Evolutionary conservation across 2,797 vertebrate species (phyloP), one percentile per base, ranked within the genome.

Genomic region (Huso huso): DNA sequence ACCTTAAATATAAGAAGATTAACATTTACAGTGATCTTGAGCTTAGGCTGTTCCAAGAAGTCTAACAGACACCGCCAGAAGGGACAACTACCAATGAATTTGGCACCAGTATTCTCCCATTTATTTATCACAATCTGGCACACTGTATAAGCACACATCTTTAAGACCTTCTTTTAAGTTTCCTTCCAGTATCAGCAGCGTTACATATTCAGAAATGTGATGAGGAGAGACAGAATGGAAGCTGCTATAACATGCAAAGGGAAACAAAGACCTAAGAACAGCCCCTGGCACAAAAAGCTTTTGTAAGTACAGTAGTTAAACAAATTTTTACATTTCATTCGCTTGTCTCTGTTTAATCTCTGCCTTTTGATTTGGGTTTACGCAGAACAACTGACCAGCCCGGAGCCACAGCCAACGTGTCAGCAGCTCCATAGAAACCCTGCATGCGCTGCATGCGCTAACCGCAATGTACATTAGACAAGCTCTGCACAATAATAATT

Each of bases 1-100:
- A 97, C 93, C 91, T 93, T 92, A 93, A 94, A 90, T 93, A 94
- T 91, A 94, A 96, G 92, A 90, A 96, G 95, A 96, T 99, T 97
- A 97, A 92, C 92, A 90, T 92, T 94, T 93, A 92, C 90, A 91
- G 88, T 89, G 92, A 93, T 95, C 92, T 91, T 85, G 84, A 90
- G 90, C 86, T 93, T 88, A 90, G 90, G 85, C 86, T 92, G 79
- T 86, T 88, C 88, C 86, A 89, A 90, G 86, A 90, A 91, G 90
- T 88, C 77, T 81, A 89, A 88, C 88, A 94, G 87, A 92, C 85
- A 90, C 84, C 85, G 92, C 94, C 92, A 93, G 89, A 85, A 95
- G 95, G 93, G 90, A 93, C 93, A 95, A 94, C 95, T 93, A 95
- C 86, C 80, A 86, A 87, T 87, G 87, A 93, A 89, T 89, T 89